These are phyloP conservation scores for Geophilus truncorum DNA, from an alignment of 2,888 invertebrate species.

Conservation along the genomic window DNA sequence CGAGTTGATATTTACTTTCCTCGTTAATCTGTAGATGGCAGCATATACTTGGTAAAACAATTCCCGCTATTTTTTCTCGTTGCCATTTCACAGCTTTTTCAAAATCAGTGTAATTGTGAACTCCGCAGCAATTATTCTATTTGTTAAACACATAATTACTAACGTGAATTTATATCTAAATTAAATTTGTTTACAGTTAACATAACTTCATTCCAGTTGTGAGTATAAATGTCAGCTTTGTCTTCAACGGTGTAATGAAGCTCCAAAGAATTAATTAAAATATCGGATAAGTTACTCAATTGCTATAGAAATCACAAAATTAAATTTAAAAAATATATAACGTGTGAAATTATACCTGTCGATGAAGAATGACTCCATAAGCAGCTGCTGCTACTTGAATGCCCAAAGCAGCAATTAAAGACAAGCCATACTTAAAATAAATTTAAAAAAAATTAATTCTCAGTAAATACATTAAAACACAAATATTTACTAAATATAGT, in stretches of 20 bases:
- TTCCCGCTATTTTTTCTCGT: slow-evolving; percentile 48
- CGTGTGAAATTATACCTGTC: neutral
- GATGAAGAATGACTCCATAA: slow-evolving; percentile 28
- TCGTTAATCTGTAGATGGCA: slow-evolving; percentile 55
- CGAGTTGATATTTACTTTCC: neutral
- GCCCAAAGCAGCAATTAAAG: slow-evolving; percentile 29
- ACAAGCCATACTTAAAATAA: slow-evolving; percentile 28
- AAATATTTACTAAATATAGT: slow-evolving; percentile 16
- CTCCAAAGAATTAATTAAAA: neutral
- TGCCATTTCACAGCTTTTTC: slow-evolving; percentile 42
- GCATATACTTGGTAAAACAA: slow-evolving; percentile 61
- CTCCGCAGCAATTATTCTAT: slow-evolving; percentile 61
- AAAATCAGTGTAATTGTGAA: slow-evolving; percentile 66
- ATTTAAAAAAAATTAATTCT: neutral
- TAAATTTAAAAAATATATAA: neutral
- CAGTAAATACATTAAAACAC: neutral
- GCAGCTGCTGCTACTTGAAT: slow-evolving; percentile 31
- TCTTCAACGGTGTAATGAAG: slow-evolving; percentile 50
- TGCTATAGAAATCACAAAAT: neutral
- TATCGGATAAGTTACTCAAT: neutral
- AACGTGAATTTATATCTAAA: too few species aligned
- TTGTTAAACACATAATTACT: neutral
- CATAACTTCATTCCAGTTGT: slow-evolving; percentile 65
- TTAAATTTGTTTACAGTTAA: slow-evolving; percentile 55
- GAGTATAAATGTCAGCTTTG: slow-evolving; percentile 58